These are phyloP conservation scores for Lophius piscatorius DNA, from an alignment of 2,113 vertebrate genomes.

Conservation along the genomic window DNA sequence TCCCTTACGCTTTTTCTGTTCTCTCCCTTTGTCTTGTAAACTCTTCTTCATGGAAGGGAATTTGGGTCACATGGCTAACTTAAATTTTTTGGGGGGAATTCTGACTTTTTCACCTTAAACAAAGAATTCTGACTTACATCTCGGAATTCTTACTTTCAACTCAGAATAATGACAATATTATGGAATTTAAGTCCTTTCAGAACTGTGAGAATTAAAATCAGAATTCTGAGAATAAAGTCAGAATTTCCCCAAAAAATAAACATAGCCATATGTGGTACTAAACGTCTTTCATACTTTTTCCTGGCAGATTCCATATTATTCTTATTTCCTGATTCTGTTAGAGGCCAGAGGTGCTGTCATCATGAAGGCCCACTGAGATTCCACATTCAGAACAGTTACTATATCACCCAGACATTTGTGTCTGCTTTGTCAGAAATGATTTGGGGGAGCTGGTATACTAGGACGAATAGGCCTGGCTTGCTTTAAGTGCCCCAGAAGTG, in stretches of 20 bases:
- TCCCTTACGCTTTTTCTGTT: background rate
- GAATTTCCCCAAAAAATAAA: no score
- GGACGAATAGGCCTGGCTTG: slow-evolving; percentile 73
- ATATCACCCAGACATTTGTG: slow-evolving; percentile 76
- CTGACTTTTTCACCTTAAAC: no score
- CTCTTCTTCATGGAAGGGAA: background rate
- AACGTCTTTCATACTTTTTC: background rate
- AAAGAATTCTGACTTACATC: no score
- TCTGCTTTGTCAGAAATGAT: slow-evolving; percentile 80
- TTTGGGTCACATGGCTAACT: no score
- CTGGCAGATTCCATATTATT: slow-evolving; percentile 17
- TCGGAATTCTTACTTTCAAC: no score
- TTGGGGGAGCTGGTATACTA: slow-evolving; percentile 66
- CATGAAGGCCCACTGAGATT: background rate
- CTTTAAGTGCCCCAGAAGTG: slow-evolving; percentile 75
- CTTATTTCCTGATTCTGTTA: slow-evolving; percentile 14
- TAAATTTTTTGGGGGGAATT: no score
- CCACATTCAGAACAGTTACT: slow-evolving; percentile 49
- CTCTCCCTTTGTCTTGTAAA: no score
- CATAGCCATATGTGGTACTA: no score
- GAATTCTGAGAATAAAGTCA: no score
- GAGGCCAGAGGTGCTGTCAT: slow-evolving; percentile 20
- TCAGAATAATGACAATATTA: no score
- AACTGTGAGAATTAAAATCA: no score
- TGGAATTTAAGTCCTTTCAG: no score